These are phyloP conservation scores for Echinometra lucunter DNA, from an alignment of 53 echinoderm and acorn worm species.

Conservation along the genomic window DNA sequence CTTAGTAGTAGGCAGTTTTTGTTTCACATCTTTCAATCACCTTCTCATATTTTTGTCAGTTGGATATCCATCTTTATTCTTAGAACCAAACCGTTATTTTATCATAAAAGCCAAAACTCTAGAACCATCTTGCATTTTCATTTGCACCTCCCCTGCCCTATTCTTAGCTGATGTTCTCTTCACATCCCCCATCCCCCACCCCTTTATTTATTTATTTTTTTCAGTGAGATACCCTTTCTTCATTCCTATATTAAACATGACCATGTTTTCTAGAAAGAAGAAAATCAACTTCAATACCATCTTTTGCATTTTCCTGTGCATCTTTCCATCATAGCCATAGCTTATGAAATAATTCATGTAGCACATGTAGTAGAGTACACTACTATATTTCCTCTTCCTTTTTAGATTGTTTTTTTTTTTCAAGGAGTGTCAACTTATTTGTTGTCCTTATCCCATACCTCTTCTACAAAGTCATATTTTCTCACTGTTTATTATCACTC, in stretches of 20 bases:
- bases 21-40: too few relatives aligned
- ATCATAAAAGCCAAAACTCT: background rate
- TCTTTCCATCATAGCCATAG: background rate
- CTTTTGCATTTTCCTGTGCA: background rate
- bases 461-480: background rate
- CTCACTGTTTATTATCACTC: background rate
- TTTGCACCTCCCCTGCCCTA: background rate
- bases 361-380: background rate
- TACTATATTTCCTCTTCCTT: background rate
- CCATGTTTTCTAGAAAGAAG: background rate
- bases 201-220: background rate
- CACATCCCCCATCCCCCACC: background rate
- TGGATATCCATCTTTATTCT: background rate
- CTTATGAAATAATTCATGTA: background rate
- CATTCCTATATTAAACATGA: background rate
- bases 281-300: background rate
- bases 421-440: background rate
- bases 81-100: background rate
- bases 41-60: too few relatives aligned
- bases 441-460: background rate
- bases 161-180: background rate
- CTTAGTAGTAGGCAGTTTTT: too few relatives aligned
- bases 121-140: background rate
- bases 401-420: background rate
- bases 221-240: background rate